Base-by-base conservation (phyloP, 1,140 invertebrate species). In the Xylocopa sonorina region DNA sequence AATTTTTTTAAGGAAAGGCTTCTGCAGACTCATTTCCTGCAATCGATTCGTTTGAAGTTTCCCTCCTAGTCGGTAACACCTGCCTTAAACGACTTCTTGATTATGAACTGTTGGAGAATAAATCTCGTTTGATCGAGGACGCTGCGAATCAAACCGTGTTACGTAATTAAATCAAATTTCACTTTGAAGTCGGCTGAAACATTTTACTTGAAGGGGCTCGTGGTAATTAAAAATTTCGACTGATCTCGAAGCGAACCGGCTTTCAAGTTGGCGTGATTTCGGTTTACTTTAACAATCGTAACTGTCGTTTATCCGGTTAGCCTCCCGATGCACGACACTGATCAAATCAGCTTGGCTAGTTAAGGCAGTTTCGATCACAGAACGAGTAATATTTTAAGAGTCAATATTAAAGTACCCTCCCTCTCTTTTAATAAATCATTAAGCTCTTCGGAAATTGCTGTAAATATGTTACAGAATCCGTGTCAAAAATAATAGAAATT, bases 1-100 rank as follows among this genome's bases (percentile, higher is more conserved):
- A n/a, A n/a, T n/a, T n/a, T n/a, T n/a, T n/a, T n/a, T n/a, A n/a
- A n/a, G n/a, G n/a, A n/a, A n/a, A n/a, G n/a, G n/a, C n/a, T n/a
- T n/a, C n/a, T n/a, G n/a, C n/a, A n/a, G n/a, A n/a, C n/a, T n/a
- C n/a, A n/a, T n/a, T n/a, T n/a, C n/a, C n/a, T n/a, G n/a, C n/a
- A n/a, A n/a, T n/a, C n/a, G 32, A 1, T 83, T 83, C 66, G 66
- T 79, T 87, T 85, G 75, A 53, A 73, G 53, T 62, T 72, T 66
- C 38, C n/a, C 41, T 9, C 7, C 10, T 3, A 27, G 10, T 32
- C 1, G 29, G 21, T 21, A 29, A 57, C 58, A 16, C 48, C n/a
- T 29, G 5, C 16, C 16, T 10, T 18, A 34, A 48, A 34, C 32
- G 69, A 60, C 38, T 21, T 4, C n/a, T 21, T 16, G 16, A 34